Base-by-base conservation (phyloP, 2,888 invertebrate species). In the Phymatocera aterrima region DNA sequence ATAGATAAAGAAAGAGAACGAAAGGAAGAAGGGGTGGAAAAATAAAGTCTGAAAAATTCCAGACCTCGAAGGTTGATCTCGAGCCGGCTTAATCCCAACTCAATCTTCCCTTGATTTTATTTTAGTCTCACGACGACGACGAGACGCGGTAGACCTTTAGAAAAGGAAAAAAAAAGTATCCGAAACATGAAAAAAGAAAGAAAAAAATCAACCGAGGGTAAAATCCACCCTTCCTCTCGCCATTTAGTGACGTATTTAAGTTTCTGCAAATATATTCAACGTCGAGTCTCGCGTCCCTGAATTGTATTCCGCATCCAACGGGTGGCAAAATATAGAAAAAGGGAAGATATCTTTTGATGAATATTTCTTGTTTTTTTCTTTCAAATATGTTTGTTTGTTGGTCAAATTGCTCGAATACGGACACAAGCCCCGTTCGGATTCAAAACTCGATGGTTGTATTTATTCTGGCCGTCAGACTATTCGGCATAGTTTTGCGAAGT, bases 81-180 rank as follows among this genome's bases (percentile, higher is more conserved):
- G n/a, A 24, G 68, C 68, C 46, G 40, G 46, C 28, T 68, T 68
- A 68, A 68, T 68, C 43, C 43, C 68, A 68, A 68, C 68, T 68
- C 68, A 68, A 68, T 68, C 46, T 68, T 43, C 68, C 28, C 68
- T 68, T 68, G 43, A 68, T 68, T 43, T 68, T 68, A 68, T 68
- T 68, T 68, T 18, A 46, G 46, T 68, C 43, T 68, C 43, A n/a
- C 68, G 24, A 68, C n/a, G n/a, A n/a, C n/a, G n/a, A n/a, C n/a
- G n/a, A n/a, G n/a, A n/a, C 68, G 68, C 28, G 65, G 68, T 68
- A 37, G 61, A 64, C 61, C 37, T 64, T 64, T 37, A 37, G 12
- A 31, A n/a, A 31, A 31, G 15, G 21, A 10, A 65, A 6, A 65
- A 21, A 65, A 21, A 65, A 1, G 2, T n/a, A n/a, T n/a, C n/a